Base-by-base conservation (phyloP, 1,140 invertebrate species). In the Andrena cerasifolii region DNA sequence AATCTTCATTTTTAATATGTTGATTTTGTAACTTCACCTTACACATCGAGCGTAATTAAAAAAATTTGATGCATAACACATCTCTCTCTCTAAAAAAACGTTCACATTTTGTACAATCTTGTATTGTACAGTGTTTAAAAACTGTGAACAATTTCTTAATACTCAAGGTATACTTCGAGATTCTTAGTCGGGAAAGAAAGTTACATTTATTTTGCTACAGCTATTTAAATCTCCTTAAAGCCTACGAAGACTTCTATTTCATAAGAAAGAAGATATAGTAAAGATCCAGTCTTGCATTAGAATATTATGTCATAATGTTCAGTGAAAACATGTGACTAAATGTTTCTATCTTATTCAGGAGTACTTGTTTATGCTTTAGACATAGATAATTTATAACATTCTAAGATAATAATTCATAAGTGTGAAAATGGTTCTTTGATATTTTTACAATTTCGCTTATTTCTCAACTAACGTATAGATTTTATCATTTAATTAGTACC, bases 51-150 rank as follows among this genome's bases (percentile, higher is more conserved):
- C 1, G 6, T 63, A 43, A 73, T 36, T 43, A 33, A 33, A 62
- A n/a, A 84, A 80, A 70, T 73, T 73, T 8, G 63, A 80, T 78
- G 71, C 47, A 47, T 65, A 65, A 56, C 66, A 3, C n/a, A 65
- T 53, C 5, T 75, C 62, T 59, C 16, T 45, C 54, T 65, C n/a
- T n/a, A n/a, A n/a, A n/a, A 54, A 56, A 72, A 70, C 28, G 63
- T 12, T 83, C 62, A 72, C 53, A 81, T 73, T 86, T 86, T 86
- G 83, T 83, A 86, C 81, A 84, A 84, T 56, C 51, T 82, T 74
- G 58, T 40, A 54, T 76, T 71, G 49, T 58, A 49, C 14, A 59
- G 62, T 77, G 21, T 74, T 28, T 73, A 56, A 31, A 59, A 61
- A 56, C 61, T 68, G 51, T 53, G 28, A 83, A 76, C 47, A 68